Conservation (phyloP, 2,888 invertebrate species). For the Phlogophora meticulosa region DNA sequence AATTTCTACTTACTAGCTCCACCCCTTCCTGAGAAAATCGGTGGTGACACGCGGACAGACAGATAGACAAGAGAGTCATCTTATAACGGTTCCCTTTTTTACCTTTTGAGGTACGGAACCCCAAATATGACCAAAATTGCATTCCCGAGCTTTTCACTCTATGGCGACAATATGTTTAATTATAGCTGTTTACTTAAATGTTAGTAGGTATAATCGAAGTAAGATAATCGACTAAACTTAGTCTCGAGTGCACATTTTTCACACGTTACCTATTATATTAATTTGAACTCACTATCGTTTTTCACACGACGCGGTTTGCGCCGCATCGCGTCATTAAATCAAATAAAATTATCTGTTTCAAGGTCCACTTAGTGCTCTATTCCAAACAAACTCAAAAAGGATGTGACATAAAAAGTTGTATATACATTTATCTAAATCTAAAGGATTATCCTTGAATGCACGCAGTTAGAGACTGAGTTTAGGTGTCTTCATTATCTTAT, state of each 20-base stretch:
- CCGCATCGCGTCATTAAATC: conserved; percentile 19
- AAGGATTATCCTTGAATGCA: conserved; percentile 16
- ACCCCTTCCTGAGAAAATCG: too few species aligned
- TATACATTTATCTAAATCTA: background rate
- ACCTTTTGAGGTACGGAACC: too few species aligned
- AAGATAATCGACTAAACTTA: background rate
- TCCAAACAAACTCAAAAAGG: conserved; percentile 22
- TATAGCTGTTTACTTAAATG: too few species aligned
- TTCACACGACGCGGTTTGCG: conserved; percentile 11
- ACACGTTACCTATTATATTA: background rate
- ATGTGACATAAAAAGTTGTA: conserved; percentile 8
- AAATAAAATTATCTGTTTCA: conserved; percentile 39
- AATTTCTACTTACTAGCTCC: too few species aligned
- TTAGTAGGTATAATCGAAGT: background rate
- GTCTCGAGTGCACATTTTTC: background rate
- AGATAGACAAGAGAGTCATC: too few species aligned
- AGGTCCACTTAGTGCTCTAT: conserved; percentile 41
- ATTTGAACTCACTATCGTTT: background rate
- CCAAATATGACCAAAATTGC: too few species aligned
- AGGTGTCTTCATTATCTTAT: background rate
- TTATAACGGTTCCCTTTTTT: too few species aligned
- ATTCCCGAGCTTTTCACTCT: too few species aligned
- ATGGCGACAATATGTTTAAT: too few species aligned
- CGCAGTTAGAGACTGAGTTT: background rate
- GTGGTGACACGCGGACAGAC: too few species aligned